phyloP scores from a whole-genome alignment of 2,113 vertebrate species.

The Polypterus senegalus region DNA sequence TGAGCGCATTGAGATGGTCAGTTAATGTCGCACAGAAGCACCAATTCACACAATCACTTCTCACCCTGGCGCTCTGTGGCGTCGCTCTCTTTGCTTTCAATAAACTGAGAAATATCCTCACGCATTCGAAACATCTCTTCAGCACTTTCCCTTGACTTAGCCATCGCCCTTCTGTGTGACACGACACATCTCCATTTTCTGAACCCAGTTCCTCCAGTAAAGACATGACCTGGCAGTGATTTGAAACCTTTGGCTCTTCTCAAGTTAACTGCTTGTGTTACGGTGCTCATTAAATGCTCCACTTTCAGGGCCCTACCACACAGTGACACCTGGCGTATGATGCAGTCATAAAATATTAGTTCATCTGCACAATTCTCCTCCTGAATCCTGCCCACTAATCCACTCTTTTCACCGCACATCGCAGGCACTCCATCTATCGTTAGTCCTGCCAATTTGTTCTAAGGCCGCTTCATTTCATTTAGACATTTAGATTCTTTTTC shows the following conservation, averaged over 20 bases:
- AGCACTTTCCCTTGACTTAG: conserved; percentile 15
- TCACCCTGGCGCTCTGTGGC: conserved; percentile 18
- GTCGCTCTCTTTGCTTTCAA: conserved; percentile 7
- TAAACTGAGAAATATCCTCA: conserved; percentile 22
- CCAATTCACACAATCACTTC: conserved; percentile 19
- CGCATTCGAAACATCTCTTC: conserved; percentile 13
- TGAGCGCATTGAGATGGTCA: conserved; percentile 12
- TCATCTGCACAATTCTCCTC: conserved; percentile 18
- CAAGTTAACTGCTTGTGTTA: conserved; percentile 20
- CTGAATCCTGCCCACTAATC: conserved; percentile 11
- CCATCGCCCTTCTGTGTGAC: conserved; percentile 19
- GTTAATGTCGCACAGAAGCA: conserved; percentile 23
- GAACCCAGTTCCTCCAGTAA: conserved; percentile 10
- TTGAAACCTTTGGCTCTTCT: conserved; percentile 18
- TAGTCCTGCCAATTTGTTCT: too few relatives aligned
- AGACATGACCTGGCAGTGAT: conserved; percentile 15
- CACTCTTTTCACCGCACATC: neutral
- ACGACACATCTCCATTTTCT: conserved; percentile 13
- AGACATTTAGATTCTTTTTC: conserved; percentile 20
- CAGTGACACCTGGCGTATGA: conserved; percentile 21
- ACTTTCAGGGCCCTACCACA: conserved; percentile 22
- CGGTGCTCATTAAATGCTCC: conserved; percentile 19
- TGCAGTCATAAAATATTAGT: conserved; percentile 20
- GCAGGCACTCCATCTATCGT: too few relatives aligned
- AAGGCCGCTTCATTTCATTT: neutral